Conservation (phyloP, 1,140 invertebrate genomes). For the Triops cancriformis region DNA sequence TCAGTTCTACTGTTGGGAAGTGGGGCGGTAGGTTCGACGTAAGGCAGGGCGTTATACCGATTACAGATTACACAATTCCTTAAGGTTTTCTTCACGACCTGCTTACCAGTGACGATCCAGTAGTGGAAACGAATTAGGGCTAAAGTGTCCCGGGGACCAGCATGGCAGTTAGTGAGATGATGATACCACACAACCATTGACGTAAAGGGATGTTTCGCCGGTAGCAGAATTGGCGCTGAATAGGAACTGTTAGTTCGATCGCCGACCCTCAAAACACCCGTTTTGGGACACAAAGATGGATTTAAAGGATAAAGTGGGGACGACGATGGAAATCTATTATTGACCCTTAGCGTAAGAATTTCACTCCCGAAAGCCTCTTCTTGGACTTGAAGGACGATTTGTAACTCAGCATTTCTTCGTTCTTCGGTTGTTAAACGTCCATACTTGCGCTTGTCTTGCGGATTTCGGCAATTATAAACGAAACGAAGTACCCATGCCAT, state of each 20-base stretch:
- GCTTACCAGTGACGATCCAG: constrained; percentile 22
- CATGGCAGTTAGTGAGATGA: no score
- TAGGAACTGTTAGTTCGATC: background rate
- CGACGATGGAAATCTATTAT: background rate
- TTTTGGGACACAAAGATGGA: background rate
- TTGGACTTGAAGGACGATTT: constrained; percentile 19
- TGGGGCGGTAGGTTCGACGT: background rate
- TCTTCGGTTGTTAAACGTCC: constrained; percentile 19
- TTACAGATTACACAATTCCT: background rate
- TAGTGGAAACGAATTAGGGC: background rate
- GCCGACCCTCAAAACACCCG: background rate
- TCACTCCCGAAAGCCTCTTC: background rate
- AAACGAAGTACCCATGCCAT: background rate
- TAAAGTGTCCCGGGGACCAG: background rate
- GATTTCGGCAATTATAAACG: background rate
- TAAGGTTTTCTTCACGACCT: constrained; percentile 17
- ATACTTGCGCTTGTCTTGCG: background rate
- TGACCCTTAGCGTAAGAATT: background rate
- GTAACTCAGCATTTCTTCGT: constrained; percentile 21
- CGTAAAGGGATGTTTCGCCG: background rate
- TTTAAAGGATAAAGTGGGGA: background rate
- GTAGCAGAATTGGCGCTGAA: background rate
- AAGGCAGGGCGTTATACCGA: background rate
- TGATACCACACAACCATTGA: background rate
- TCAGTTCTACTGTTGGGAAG: constrained; percentile 34